Base-by-base conservation (phyloP, 1,140 invertebrate genomes). In the Eriosoma lanigerum region DNA sequence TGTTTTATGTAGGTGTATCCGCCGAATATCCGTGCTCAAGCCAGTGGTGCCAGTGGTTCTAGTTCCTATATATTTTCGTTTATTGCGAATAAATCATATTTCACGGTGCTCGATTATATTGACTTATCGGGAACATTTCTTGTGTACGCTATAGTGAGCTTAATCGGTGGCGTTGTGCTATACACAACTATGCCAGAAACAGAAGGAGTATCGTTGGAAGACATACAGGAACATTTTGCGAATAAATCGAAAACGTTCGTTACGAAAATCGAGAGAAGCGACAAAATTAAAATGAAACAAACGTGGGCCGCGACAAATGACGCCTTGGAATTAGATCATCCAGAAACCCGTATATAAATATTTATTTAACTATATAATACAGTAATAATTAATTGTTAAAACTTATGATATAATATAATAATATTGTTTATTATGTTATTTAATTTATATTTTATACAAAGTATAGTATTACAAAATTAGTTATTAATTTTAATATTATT, bases 171-270 rank as follows among this genome's bases (percentile, higher is more conserved):
- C 8, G 80, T 88, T 13, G 86, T 88, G 44, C 88, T 89, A 58
- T 87, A 88, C 56, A 87, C 89, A 68, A 86, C 88, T 81, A 85
- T 92, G 60, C 93, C 93, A 1, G 94, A 97, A 87, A 97, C 95
- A 0, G 95, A 96, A 85, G 92, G 92, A 0, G 91, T 92, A 84
- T 90, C 90, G 0, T 85, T 96, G 5, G 88, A 90, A 82, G 93
- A 96, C 85, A 90, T 92, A 50, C 81, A 82, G 75, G 62, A 76
- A 46, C 82, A 82, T 80, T 82, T 82, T 32, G 82, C 82, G 6
- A 44, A 80, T 29, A 81, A 81, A 75, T 66, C 72, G 0, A 80
- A 82, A 64, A 73, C 78, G 17, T 81, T 82, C 26, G 60, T 54
- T 1, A 81, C 24, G 10, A 68, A 73, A 29, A 80, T 82, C 38